Evolutionary conservation across 2,113 vertebrate genomes (phyloP).

Genomic region (Dendropsophus ebraccatus): DNA sequence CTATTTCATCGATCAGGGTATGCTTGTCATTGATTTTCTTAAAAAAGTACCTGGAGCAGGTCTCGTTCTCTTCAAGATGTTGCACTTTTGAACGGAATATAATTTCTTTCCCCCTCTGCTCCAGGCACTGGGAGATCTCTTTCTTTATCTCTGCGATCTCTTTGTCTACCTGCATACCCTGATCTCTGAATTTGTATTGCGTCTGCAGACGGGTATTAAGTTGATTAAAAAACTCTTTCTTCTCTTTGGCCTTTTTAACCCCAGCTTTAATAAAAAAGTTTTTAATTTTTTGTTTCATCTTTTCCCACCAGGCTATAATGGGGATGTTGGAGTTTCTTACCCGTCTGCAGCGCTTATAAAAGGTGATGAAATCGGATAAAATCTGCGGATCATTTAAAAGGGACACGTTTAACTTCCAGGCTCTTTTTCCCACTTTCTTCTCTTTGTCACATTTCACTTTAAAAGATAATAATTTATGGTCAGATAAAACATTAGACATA

Average conservation of each 20-base stretch:
- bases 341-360: not conserved
- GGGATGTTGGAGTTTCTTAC: not conserved
- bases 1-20: too few species aligned
- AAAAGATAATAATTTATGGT: not conserved
- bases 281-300: not conserved
- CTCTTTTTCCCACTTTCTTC: fast-evolving
- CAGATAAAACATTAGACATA: not conserved
- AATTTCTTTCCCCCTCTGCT: too few species aligned
- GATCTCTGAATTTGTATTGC: not conserved
- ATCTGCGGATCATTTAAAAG: not conserved
- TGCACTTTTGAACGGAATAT: too few species aligned
- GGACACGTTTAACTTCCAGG: not conserved
- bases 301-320: not conserved
- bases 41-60: too few species aligned
- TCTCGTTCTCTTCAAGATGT: too few species aligned
- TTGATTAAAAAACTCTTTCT: not conserved
- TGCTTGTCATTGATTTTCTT: too few species aligned
- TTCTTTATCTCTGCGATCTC: too few species aligned
- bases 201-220: not conserved
- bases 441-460: not conserved
- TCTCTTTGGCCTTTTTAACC: not conserved
- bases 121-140: too few species aligned
- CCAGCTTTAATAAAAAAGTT: not conserved
- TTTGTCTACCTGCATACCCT: too few species aligned
- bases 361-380: not conserved